Conservation (phyloP, 2,113 vertebrate species). For the Cromileptes altivelis region DNA sequence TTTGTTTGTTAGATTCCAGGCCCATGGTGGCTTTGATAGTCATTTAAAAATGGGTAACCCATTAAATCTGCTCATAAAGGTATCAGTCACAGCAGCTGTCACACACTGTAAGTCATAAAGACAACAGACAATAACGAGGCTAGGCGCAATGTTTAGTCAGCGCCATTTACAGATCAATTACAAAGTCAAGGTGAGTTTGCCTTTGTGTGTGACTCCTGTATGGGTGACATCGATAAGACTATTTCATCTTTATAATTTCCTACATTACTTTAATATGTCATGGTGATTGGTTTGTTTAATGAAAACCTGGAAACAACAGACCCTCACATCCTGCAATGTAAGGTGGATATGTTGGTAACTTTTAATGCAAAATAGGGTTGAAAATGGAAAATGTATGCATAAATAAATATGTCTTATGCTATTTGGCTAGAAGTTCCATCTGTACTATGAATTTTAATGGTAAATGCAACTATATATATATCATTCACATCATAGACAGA, state of each 20-base stretch:
- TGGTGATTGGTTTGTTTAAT: constrained; percentile 12
- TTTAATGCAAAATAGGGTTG: background rate
- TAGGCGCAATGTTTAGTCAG: constrained; percentile 24
- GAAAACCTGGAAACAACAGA: background rate
- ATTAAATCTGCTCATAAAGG: constrained; percentile 59
- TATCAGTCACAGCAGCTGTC: constrained; percentile 48
- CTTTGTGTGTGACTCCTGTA: constrained; percentile 11
- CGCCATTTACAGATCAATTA: constrained; percentile 34
- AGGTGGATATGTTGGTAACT: background rate
- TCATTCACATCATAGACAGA: no score
- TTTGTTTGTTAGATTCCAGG: constrained; percentile 51
- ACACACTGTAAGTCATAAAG: constrained; percentile 36
- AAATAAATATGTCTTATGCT: background rate
- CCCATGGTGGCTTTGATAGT: constrained; percentile 53
- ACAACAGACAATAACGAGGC: constrained; percentile 36
- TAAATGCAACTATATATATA: background rate
- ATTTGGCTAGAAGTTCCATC: background rate
- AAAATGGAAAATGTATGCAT: background rate
- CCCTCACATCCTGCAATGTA: background rate
- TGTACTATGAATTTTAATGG: background rate
- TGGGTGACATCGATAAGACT: background rate
- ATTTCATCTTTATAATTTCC: constrained; percentile 4
- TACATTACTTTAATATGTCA: constrained; percentile 1
- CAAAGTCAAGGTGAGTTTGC: constrained; percentile 13
- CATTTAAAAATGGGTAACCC: constrained; percentile 44